Percentiles rank a stretch among this genome's conserved stretches.
Conservation (phyloP, 2,888 invertebrate species). For the Andrena bucephala region DNA sequence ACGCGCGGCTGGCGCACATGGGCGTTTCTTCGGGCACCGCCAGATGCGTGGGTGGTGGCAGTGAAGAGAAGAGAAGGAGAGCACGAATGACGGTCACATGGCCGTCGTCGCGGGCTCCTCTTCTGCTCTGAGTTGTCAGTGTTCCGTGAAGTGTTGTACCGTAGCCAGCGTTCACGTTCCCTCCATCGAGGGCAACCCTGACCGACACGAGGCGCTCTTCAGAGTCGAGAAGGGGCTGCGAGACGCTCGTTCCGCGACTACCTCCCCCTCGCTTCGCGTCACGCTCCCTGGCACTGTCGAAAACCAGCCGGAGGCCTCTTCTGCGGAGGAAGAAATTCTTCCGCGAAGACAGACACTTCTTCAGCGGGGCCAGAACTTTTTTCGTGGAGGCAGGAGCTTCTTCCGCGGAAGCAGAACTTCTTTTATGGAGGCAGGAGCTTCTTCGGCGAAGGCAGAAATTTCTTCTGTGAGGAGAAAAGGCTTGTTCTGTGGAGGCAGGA, state of each 20-base stretch:
- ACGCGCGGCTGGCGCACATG: constrained; percentile 65
- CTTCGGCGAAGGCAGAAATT: too few species aligned
- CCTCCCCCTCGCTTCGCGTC: too few species aligned
- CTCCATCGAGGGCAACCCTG: constrained; percentile 52
- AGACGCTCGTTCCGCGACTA: background rate
- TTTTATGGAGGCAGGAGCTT: too few species aligned
- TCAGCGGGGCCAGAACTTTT: too few species aligned
- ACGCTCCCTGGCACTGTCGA: too few species aligned
- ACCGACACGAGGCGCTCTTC: constrained; percentile 12
- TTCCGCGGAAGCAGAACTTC: too few species aligned
- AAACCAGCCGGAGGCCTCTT: too few species aligned
- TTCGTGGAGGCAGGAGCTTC: too few species aligned
- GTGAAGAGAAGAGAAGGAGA: constrained; percentile 75
- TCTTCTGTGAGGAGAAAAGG: too few species aligned
- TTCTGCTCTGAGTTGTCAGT: constrained; percentile 80
- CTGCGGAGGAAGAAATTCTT: too few species aligned
- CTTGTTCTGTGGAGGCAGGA: too few species aligned
- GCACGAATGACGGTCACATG: constrained; percentile 76
- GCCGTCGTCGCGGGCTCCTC: constrained; percentile 74
- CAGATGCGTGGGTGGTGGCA: constrained; percentile 80
- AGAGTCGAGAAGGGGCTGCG: background rate
- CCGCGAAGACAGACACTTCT: too few species aligned
- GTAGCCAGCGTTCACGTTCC: constrained; percentile 49
- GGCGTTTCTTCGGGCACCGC: constrained; percentile 74
- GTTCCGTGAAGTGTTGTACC: constrained; percentile 77